Evolutionary conservation across 1,140 invertebrate species (phyloP).

Genomic region (Diprion similis): DNA sequence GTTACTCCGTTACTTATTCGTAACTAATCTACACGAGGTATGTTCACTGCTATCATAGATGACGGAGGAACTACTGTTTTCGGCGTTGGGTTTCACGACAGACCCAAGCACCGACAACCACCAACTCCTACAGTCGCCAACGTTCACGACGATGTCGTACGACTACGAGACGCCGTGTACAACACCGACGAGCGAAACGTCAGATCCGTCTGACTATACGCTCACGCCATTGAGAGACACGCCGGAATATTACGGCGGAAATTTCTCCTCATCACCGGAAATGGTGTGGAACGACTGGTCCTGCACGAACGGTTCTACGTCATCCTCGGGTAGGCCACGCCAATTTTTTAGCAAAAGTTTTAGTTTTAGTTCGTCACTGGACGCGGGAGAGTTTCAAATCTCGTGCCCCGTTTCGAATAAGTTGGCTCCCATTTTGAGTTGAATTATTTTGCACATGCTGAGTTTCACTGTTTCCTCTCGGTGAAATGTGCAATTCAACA

Average conservation of each 20-base stretch:
- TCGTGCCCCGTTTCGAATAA: too few species aligned
- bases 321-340: slow-evolving; percentile 31
- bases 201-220: slow-evolving; percentile 39
- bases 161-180: slow-evolving; percentile 49
- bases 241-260: slow-evolving; percentile 46
- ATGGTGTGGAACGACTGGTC: slow-evolving; percentile 52
- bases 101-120: slow-evolving; percentile 34
- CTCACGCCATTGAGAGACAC: slow-evolving; percentile 18
- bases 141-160: slow-evolving; percentile 28
- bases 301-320: slow-evolving; percentile 30
- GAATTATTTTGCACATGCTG: too few species aligned
- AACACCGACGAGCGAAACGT: slow-evolving; percentile 44
- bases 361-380: too few species aligned
- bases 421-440: too few species aligned
- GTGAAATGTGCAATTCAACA: too few species aligned
- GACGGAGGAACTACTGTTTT: slow-evolving; percentile 57
- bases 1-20: too few species aligned
- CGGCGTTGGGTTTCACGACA: slow-evolving; percentile 49
- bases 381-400: too few species aligned
- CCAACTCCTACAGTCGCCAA: slow-evolving; percentile 37
- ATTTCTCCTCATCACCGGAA: slow-evolving; percentile 49
- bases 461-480: too few species aligned
- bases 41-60: slow-evolving; percentile 36
- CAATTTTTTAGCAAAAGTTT: too few species aligned
- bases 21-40: too few species aligned